Conservation (phyloP, 2,113 vertebrate species). For the Galbula dea region DNA sequence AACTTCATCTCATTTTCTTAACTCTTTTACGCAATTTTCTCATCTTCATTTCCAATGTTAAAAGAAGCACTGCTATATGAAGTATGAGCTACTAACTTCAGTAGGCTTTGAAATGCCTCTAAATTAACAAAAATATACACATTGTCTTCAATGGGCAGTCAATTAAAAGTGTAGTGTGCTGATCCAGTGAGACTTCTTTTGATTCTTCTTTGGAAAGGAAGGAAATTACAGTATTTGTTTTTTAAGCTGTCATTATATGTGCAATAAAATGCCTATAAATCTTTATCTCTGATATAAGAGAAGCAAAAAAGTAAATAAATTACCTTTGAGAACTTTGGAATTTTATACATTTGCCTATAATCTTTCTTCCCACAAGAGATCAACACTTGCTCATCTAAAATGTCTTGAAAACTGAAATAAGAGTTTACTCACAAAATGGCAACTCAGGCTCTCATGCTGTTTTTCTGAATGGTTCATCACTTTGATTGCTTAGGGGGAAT, state of each 20-base stretch:
- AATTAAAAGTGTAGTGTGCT: background rate
- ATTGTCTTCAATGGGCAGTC: background rate
- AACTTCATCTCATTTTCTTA: background rate
- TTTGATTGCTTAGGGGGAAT: background rate
- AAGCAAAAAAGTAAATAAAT: background rate
- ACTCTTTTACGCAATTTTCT: background rate
- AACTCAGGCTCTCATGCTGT: background rate
- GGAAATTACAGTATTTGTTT: background rate
- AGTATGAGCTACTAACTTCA: background rate
- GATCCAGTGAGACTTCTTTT: background rate
- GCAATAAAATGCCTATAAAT: background rate
- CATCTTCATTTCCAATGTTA: background rate
- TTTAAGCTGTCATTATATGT: background rate
- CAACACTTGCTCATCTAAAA: background rate
- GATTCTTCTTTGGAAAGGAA: background rate
- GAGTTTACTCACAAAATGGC: background rate
- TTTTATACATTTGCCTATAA: background rate
- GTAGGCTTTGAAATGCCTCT: background rate
- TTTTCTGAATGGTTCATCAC: background rate
- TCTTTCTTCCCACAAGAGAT: background rate
- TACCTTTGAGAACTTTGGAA: background rate
- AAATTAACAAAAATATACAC: background rate
- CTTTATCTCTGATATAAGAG: background rate
- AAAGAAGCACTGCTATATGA: background rate
- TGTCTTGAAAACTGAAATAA: background rate